Base-by-base conservation (phyloP, 2,888 invertebrate species). In the Pristionchus mayeri region DNA sequence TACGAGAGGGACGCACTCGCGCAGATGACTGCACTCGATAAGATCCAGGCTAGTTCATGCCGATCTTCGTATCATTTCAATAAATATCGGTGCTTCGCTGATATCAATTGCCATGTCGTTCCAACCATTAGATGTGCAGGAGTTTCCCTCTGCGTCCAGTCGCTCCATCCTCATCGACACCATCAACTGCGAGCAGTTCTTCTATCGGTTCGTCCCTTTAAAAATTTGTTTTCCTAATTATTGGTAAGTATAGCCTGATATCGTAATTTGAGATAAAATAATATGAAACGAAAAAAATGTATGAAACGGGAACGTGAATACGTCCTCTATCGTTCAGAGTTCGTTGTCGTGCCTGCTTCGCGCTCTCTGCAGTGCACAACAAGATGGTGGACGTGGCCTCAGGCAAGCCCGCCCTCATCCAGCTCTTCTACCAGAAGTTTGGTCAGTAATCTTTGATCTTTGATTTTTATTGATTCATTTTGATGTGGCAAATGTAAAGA, bases 1-100 rank as follows among this genome's bases (percentile, higher is more conserved):
- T 98, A 98, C 93, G 99, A 99, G 94, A 95, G 98, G 90, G 98
- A 98, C 94, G 97, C 99, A 67, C 97, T 97, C 0, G 98, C 98
- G 0, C 95, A 95, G 90, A 91, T 93, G 81, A 81, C 57, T 18
- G 81, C 81, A 50, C 30, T 81, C 11, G 81, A 57, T 48, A 81
- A 63, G 81, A 81, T 81, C 37, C 67, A 71, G 67, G 67, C 34
- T 6, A 16, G 37, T 30, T n/a, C n/a, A n/a, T n/a, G n/a, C n/a
- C n/a, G n/a, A n/a, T n/a, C n/a, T n/a, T n/a, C n/a, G n/a, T n/a
- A n/a, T n/a, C n/a, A n/a, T n/a, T n/a, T n/a, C n/a, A n/a, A n/a
- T n/a, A n/a, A n/a, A n/a, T n/a, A n/a, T n/a, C n/a, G n/a, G n/a
- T n/a, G n/a, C n/a, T n/a, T n/a, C n/a, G n/a, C n/a, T n/a, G n/a